Conservation (phyloP, 2,888 invertebrate genomes). For the Chalcosyrphus nemorum region DNA sequence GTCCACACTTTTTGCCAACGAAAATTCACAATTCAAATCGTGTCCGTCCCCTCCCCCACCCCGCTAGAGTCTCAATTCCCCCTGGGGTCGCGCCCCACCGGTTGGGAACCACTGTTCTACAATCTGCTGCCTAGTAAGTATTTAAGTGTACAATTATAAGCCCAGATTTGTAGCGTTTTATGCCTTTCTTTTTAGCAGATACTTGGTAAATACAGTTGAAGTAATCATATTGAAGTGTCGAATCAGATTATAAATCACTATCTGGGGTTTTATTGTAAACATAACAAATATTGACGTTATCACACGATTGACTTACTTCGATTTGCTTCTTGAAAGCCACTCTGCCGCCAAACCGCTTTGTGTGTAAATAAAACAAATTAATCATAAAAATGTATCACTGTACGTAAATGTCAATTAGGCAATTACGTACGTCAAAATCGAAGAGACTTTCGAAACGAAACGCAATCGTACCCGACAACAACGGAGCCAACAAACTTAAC, state of each 20-base stretch:
- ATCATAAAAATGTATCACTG: constrained; percentile 54
- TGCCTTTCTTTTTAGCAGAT: neutral
- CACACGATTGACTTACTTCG: constrained; percentile 21
- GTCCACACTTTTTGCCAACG: too few species aligned
- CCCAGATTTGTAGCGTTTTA: neutral
- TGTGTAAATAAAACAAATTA: constrained; percentile 43
- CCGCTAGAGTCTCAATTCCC: too few species aligned
- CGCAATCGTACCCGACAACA: constrained; percentile 11
- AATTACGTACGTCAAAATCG: constrained; percentile 59
- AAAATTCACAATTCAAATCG: too few species aligned
- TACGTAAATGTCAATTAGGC: constrained; percentile 64
- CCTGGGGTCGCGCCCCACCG: too few species aligned
- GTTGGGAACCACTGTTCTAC: too few species aligned
- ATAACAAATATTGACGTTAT: constrained; percentile 38
- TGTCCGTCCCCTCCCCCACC: too few species aligned
- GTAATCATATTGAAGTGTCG: neutral
- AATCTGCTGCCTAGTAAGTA: too few species aligned
- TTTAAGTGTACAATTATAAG: too few species aligned
- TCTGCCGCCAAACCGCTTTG: constrained; percentile 1
- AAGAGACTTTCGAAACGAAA: constrained; percentile 25
- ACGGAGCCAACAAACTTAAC: constrained; percentile 53
- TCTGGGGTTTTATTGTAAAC: neutral
- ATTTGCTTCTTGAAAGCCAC: constrained; percentile 30
- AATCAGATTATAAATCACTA: neutral
- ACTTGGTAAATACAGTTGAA: neutral